Percentiles rank a stretch among this genome's conserved stretches.
Evolutionary conservation across 2,113 vertebrate species (phyloP).

Genomic region (Campylorhamphus procurvoides): DNA sequence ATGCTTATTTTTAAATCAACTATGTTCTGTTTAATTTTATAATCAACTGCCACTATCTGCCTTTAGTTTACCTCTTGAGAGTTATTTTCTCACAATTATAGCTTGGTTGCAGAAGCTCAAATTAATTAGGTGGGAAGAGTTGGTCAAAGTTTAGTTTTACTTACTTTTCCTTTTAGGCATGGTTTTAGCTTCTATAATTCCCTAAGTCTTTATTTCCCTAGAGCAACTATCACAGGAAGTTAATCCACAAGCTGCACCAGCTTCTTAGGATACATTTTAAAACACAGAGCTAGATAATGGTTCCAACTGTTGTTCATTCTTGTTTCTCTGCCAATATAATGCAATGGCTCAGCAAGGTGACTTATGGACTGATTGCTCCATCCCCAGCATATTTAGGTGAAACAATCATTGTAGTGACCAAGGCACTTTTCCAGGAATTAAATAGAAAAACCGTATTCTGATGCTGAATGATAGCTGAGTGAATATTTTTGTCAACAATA

Average conservation of each 20-base stretch:
- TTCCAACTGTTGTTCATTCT: neutral
- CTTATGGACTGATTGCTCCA: neutral
- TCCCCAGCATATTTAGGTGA: neutral
- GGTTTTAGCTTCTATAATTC: neutral
- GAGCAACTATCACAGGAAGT: accelerated
- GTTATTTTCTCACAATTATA: neutral
- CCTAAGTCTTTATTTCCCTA: neutral
- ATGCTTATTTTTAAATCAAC: neutral
- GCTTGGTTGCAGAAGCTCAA: neutral
- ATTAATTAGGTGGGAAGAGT: neutral
- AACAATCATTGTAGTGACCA: neutral
- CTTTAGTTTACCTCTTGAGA: neutral
- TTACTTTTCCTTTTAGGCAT: neutral
- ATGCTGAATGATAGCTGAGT: neutral
- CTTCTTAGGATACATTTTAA: neutral
- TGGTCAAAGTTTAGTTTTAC: neutral
- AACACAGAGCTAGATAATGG: neutral
- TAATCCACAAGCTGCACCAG: neutral
- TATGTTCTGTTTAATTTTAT: neutral
- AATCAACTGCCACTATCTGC: neutral
- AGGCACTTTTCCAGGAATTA: neutral
- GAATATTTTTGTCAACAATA: neutral
- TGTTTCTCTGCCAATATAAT: neutral
- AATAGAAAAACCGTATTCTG: neutral
- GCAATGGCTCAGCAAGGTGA: neutral